Conservation (phyloP, 2,113 vertebrate species). For the Menidia beryllina region DNA sequence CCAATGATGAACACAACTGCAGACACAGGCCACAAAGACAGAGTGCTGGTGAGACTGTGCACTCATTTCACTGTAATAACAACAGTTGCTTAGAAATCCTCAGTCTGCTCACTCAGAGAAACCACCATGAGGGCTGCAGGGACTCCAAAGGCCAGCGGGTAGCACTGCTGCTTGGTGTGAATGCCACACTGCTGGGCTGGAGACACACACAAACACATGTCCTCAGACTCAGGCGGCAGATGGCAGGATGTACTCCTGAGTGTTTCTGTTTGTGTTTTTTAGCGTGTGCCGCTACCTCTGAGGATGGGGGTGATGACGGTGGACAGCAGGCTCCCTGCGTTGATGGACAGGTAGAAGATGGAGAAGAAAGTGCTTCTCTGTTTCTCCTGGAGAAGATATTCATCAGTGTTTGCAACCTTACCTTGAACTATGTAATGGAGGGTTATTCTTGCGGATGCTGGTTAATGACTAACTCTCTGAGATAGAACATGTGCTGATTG, state of each 20-base stretch:
- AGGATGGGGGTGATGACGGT: constrained; percentile 92
- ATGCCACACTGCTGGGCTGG: constrained; percentile 91
- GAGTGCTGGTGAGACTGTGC: not conserved
- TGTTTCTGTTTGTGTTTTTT: not conserved
- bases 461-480: constrained; percentile 57
- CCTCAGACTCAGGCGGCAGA: not conserved
- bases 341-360: constrained; percentile 95
- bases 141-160: constrained; percentile 94
- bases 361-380: constrained; percentile 94
- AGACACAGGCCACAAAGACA: constrained; percentile 25
- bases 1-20: constrained; percentile 93
- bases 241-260: not conserved
- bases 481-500: constrained; percentile 64
- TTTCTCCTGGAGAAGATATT: constrained; percentile 86
- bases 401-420: too few species aligned
- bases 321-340: constrained; percentile 93
- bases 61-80: not conserved
- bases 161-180: constrained; percentile 85
- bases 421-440: constrained; percentile 47
- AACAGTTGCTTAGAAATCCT: not conserved
- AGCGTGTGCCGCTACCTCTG: constrained; percentile 87
- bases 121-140: constrained; percentile 93
- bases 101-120: constrained; percentile 84
- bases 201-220: constrained; percentile 12
- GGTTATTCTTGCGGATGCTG: not conserved